A percentile compares a stretch with the other conserved stretches of the same genome.
Conservation (phyloP, 2,113 vertebrate species). For the Pleuronectes platessa region DNA sequence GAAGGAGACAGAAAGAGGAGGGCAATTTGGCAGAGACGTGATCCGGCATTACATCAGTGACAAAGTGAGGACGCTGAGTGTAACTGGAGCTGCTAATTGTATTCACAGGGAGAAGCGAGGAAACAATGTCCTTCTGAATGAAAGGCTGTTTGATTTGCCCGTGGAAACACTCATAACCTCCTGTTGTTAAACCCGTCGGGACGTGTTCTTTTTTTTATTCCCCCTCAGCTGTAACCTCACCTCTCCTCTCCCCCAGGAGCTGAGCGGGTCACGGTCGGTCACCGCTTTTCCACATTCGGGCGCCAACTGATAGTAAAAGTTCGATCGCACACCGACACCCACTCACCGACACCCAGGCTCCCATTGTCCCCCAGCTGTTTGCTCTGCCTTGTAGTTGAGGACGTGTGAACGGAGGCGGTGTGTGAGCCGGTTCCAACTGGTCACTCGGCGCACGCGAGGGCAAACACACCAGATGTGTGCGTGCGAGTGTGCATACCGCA, state of each 20-base stretch:
- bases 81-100: conserved; percentile 72
- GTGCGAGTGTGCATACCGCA: conserved; percentile 24
- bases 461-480: conserved; percentile 48
- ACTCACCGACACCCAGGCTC: neutral
- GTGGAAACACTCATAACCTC: conserved; percentile 38
- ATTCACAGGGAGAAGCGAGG: conserved; percentile 70
- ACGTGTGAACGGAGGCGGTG: conserved; percentile 42
- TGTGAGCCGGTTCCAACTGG: conserved; percentile 40
- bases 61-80: conserved; percentile 47
- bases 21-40: conserved; percentile 53
- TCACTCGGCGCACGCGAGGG: conserved; percentile 36
- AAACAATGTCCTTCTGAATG: conserved; percentile 64
- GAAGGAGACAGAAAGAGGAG: conserved; percentile 43
- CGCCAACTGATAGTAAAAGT: conserved; percentile 19
- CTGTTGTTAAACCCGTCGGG: conserved; percentile 23
- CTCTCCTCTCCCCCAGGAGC: conserved; percentile 4
- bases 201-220: conserved; percentile 33
- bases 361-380: conserved; percentile 36
- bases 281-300: neutral
- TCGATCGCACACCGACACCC: conserved; percentile 6
- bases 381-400: conserved; percentile 31
- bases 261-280: neutral
- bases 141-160: conserved; percentile 42
- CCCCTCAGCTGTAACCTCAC: conserved; percentile 18
- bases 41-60: conserved; percentile 73